phyloP scores from a whole-genome alignment of 2,888 invertebrate genomes.

The Tricholauxania praeusta region DNA sequence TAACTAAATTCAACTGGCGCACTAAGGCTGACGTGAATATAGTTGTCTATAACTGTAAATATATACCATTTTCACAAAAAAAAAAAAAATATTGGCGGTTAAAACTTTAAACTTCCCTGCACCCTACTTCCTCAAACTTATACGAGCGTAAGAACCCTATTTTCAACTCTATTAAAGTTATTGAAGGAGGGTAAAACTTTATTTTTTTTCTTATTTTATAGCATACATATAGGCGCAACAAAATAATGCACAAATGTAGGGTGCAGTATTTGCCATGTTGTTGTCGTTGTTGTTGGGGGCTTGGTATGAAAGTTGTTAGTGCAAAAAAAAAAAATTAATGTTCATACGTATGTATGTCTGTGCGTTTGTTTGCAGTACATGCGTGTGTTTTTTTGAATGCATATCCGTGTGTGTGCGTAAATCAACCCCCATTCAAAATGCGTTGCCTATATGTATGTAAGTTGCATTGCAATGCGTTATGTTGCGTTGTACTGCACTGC shows the following conservation, averaged over 20 bases:
- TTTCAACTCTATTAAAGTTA: background rate
- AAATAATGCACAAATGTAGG: constrained; percentile 2
- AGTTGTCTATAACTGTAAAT: too few relatives aligned
- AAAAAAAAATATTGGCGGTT: background rate
- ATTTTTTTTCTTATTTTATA: background rate
- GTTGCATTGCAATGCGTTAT: too few relatives aligned
- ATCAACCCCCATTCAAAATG: constrained; percentile 22
- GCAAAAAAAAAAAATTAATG: too few relatives aligned
- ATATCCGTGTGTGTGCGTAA: constrained; percentile 4
- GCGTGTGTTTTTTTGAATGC: constrained; percentile 11
- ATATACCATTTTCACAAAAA: too few relatives aligned
- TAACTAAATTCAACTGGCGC: background rate
- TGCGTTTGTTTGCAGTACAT: too few relatives aligned
- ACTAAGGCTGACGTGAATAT: too few relatives aligned
- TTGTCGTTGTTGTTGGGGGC: constrained; percentile 1
- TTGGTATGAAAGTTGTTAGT: too few relatives aligned
- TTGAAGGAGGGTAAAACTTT: background rate
- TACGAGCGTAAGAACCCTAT: background rate
- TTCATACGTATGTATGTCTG: background rate
- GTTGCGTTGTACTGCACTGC: background rate
- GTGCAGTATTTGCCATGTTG: constrained; percentile 2
- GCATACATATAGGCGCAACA: constrained; percentile 14
- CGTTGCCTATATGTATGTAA: constrained; percentile 8
- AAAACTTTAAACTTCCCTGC: background rate
- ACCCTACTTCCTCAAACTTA: background rate